Evolutionary conservation across 2,113 vertebrate genomes (phyloP).

Genomic region (Colistium nudipinnis): DNA sequence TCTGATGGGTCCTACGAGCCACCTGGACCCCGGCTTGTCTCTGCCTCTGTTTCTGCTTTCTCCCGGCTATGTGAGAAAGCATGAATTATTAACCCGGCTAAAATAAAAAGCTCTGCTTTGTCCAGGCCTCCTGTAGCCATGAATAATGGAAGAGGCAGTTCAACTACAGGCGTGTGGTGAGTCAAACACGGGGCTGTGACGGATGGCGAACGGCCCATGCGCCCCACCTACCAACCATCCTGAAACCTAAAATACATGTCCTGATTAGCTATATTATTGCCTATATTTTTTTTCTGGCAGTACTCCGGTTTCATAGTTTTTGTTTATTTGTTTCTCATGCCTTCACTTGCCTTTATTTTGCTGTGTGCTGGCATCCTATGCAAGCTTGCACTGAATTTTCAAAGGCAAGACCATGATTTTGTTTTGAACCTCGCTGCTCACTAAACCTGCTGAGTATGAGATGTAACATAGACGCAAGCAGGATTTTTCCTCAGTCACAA

Average conservation of each 20-base stretch:
- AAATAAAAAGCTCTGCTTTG: constrained; percentile 83
- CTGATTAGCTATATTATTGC: constrained; percentile 64
- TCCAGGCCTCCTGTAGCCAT: constrained; percentile 77
- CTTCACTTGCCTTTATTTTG: constrained; percentile 38
- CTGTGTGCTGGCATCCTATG: constrained; percentile 50
- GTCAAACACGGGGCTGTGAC: constrained; percentile 79
- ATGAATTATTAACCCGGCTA: constrained; percentile 85
- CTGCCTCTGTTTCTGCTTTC: constrained; percentile 72
- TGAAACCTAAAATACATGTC: constrained; percentile 50
- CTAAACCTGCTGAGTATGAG: constrained; percentile 10
- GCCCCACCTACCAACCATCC: constrained; percentile 38
- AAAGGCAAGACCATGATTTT: constrained; percentile 18
- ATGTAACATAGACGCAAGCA: constrained; percentile 1
- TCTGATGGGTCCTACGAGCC: constrained; percentile 71
- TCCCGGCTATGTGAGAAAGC: constrained; percentile 64
- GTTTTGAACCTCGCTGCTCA: no score
- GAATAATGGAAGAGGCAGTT: constrained; percentile 83
- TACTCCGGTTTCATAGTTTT: no score
- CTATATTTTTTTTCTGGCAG: no score
- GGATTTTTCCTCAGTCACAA: constrained; percentile 4
- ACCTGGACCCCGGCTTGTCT: constrained; percentile 73
- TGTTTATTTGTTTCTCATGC: constrained; percentile 44
- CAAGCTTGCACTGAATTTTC: constrained; percentile 22
- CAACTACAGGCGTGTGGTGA: constrained; percentile 80
- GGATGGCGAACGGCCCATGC: constrained; percentile 69